These are phyloP conservation scores for Maniola hyperantus DNA, from an alignment of 2,888 invertebrate genomes.

Conservation along the genomic window DNA sequence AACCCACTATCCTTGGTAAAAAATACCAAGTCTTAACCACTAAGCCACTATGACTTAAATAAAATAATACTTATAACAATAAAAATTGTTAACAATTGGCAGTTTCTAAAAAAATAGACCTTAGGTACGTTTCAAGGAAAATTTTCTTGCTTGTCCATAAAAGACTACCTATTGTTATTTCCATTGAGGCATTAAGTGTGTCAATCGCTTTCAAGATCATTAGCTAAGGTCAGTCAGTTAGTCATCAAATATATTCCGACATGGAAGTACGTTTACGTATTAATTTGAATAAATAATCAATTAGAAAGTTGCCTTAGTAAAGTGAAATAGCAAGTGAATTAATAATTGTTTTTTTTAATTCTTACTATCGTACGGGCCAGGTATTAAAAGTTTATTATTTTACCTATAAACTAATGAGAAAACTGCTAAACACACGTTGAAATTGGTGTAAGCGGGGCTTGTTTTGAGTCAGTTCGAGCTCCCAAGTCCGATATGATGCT, in stretches of 20 bases:
- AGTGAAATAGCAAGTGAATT: neutral
- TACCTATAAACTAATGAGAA: too few species aligned
- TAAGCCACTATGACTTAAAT: neutral
- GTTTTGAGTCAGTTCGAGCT: too few species aligned
- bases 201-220: slow-evolving; percentile 16
- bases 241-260: neutral
- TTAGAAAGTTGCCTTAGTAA: neutral
- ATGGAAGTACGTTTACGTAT: neutral
- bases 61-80: too few species aligned
- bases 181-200: slow-evolving; percentile 19
- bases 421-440: too few species aligned
- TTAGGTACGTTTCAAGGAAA: slow-evolving; percentile 13
- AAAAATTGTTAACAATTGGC: neutral
- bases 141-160: neutral
- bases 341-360: too few species aligned
- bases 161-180: slow-evolving; percentile 6
- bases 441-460: too few species aligned
- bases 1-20: too few species aligned
- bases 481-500: too few species aligned
- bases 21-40: too few species aligned
- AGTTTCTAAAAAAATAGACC: neutral
- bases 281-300: neutral
- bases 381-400: too few species aligned
- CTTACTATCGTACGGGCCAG: too few species aligned
- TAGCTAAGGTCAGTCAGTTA: neutral